Evolutionary conservation across 2,888 invertebrate species (phyloP), one percentile per base, ranked within the genome.

Genomic region (Agonopterix heracliana): DNA sequence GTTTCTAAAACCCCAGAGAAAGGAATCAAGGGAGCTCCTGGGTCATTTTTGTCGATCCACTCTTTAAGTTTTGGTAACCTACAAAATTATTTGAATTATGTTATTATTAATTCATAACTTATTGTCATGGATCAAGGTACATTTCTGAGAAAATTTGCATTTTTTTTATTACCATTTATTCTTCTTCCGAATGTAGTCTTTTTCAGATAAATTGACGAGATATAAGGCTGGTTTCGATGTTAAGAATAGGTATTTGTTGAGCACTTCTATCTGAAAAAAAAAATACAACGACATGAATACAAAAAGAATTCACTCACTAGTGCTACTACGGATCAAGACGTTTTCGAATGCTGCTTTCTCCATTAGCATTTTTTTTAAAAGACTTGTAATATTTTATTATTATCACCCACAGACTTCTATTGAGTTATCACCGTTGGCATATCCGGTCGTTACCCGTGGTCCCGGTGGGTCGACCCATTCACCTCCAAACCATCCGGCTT

Each of bases 221-320:
- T 99, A 99, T 61, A 99, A 94, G 50, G 96, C 95, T 0, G 99
- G 99, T 81, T 99, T 99, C 0, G 98, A 95, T 9, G 99, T 99
- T 57, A 99, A 89, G 76, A 99, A 98, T 59, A 99, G 89, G 78
- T 99, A 96, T 84, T 96, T 97, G 87, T 99, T 99, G 49, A 99
- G 89, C 41, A 97, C 90, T 86, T 99, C 98, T 80, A 98, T 97
- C 98, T 98, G 90, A 53, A 92, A 81, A 50, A 7, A 43, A 43
- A 47, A 49, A 42, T 9, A 36, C 2, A 36, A 7, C 26, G 26
- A 26, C 26, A 26, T 26, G 3, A 26, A 17, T 17, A 17, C 17
- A 17, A 17, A 17, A 17, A 26, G 5, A 26, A 26, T 26, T 2
- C 26, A n/a, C n/a, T n/a, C n/a, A n/a, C n/a, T n/a, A n/a, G n/a